phyloP scores from a whole-genome alignment of 2,797 vertebrate species.

The Leontopithecus rosalia region DNA sequence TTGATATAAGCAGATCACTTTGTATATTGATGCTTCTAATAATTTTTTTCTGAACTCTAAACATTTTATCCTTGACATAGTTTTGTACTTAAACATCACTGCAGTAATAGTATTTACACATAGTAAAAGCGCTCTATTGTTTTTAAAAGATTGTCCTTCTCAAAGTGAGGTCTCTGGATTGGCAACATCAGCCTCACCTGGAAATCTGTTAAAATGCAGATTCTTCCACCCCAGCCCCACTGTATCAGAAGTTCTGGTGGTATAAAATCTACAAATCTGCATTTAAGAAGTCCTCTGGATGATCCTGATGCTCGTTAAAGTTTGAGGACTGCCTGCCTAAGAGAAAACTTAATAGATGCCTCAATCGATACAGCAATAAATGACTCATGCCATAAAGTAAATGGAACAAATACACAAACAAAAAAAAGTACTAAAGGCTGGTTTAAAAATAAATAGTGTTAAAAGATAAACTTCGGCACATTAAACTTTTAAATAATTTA shows the following conservation, averaged over 20 bases:
- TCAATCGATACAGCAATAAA: neutral
- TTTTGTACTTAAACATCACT: neutral
- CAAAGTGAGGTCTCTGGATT: neutral
- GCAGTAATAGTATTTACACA: neutral
- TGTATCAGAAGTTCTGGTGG: neutral
- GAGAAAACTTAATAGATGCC: neutral
- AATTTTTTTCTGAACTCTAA: neutral
- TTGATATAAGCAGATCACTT: neutral
- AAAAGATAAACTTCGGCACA: neutral
- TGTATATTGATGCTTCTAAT: neutral
- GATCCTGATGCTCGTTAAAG: neutral
- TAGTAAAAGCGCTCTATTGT: neutral
- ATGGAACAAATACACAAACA: neutral
- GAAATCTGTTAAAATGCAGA: neutral
- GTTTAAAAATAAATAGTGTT: neutral
- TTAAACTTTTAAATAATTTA: neutral
- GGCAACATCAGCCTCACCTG: no score
- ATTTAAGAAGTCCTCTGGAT: neutral
- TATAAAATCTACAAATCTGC: neutral
- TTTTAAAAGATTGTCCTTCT: neutral
- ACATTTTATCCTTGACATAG: neutral
- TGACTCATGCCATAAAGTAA: neutral
- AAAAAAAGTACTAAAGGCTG: neutral
- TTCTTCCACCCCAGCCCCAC: neutral
- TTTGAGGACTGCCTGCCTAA: neutral